These are phyloP conservation scores for Aromia moschata DNA, from an alignment of 2,888 invertebrate genomes.

Conservation along the genomic window DNA sequence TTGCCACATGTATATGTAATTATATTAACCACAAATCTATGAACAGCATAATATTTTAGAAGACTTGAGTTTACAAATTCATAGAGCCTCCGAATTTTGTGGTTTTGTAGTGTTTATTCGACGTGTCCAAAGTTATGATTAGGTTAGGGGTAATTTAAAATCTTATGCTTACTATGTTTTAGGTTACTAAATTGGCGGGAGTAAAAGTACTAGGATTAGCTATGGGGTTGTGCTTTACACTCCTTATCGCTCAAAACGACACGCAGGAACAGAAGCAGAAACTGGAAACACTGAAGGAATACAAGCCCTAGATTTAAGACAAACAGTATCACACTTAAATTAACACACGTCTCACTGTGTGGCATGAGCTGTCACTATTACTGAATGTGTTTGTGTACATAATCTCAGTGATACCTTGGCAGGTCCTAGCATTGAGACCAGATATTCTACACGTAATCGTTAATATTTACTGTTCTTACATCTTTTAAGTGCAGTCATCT, in stretches of 20 bases:
- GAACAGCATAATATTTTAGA: no score
- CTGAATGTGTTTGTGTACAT: conserved; percentile 1
- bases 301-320: conserved; percentile 49
- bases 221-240: conserved; percentile 87
- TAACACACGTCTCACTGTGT: conserved; percentile 8
- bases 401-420: conserved; percentile 3
- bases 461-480: conserved; percentile 2
- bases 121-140: no score
- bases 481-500: conserved; percentile 3
- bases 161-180: conserved; percentile 32
- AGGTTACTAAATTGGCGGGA: conserved; percentile 73
- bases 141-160: no score
- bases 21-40: no score
- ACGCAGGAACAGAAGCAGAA: conserved; percentile 72
- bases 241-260: conserved; percentile 74
- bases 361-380: conserved; percentile 13
- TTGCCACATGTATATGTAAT: no score
- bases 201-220: conserved; percentile 80
- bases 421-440: not conserved
- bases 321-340: conserved; percentile 24
- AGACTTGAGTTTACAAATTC: no score
- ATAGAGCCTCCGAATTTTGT: no score
- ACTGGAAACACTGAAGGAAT: conserved; percentile 69
- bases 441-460: conserved; percentile 13
- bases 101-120: no score